phyloP scores from a whole-genome alignment of 2,797 vertebrate genomes.

The Sparidentex hasta region DNA sequence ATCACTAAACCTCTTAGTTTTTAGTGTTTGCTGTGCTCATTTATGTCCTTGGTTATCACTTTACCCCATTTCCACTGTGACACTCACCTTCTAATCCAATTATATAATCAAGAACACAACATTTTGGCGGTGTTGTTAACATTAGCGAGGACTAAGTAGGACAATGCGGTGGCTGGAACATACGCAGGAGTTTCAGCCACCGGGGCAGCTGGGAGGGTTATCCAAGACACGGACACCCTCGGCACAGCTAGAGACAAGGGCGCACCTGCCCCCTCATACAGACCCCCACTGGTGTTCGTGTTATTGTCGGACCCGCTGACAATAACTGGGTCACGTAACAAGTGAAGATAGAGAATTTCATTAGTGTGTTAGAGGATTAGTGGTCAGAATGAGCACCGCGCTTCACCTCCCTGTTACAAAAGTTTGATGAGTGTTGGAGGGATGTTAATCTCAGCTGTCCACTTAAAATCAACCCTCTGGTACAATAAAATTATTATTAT shows the following conservation, averaged over 20 bases:
- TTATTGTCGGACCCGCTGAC: constrained; percentile 41
- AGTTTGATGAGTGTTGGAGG: background rate
- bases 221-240: constrained; percentile 44
- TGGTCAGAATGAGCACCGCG: background rate
- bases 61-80: background rate
- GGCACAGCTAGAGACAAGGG: constrained; percentile 50
- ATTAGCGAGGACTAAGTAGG: constrained; percentile 43
- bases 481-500: background rate
- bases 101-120: constrained; percentile 32
- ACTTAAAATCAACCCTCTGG: background rate
- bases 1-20: background rate
- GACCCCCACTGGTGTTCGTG: constrained; percentile 18
- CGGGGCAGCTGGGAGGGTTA: constrained; percentile 35
- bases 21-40: background rate
- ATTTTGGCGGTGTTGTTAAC: constrained; percentile 36
- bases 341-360: constrained; percentile 3
- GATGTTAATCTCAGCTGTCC: background rate
- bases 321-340: constrained; percentile 12
- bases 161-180: constrained; percentile 50
- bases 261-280: constrained; percentile 45
- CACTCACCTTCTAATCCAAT: constrained; percentile 14
- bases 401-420: constrained; percentile 9
- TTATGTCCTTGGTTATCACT: background rate
- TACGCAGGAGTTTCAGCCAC: constrained; percentile 41
- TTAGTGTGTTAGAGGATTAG: constrained; percentile 9